These are phyloP conservation scores for Patiria miniata DNA, from an alignment of 35 echinoderm and acorn worm genomes.

Conservation along the genomic window DNA sequence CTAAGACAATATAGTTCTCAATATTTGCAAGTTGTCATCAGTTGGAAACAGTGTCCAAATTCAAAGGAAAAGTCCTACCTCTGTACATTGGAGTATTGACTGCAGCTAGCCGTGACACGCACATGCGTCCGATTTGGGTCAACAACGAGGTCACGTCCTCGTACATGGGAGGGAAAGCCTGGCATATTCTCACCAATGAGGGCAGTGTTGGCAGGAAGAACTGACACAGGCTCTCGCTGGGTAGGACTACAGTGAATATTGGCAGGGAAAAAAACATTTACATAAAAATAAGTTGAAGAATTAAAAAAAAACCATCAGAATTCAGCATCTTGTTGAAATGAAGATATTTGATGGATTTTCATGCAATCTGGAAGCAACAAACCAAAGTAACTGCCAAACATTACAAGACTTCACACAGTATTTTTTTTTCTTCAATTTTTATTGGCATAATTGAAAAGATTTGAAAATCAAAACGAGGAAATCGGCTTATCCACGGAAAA, in stretches of 20 bases:
- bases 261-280: background rate
- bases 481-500: too few species aligned
- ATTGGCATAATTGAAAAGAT: too few species aligned
- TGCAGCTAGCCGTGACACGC: slow-evolving; percentile 63
- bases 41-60: too few species aligned
- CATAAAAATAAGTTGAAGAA: background rate
- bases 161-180: slow-evolving; percentile 94
- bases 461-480: too few species aligned
- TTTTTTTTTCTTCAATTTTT: too few species aligned
- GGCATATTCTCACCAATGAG: slow-evolving; percentile 79
- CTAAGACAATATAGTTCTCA: too few species aligned
- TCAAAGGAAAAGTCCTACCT: slow-evolving; percentile 9
- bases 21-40: too few species aligned
- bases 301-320: background rate
- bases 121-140: slow-evolving; percentile 80
- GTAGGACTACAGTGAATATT: slow-evolving; percentile 60
- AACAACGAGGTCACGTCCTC: slow-evolving; percentile 90
- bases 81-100: slow-evolving; percentile 40
- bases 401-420: too few species aligned
- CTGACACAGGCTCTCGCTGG: slow-evolving; percentile 67
- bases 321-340: too few species aligned
- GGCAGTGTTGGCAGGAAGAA: slow-evolving; percentile 86
- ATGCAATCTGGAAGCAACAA: too few species aligned
- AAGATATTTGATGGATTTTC: too few species aligned
- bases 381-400: too few species aligned